A percentile compares a stretch with the other conserved stretches of the same genome.
Conservation (phyloP, 1,140 invertebrate species). For the Papilio polytes region DNA sequence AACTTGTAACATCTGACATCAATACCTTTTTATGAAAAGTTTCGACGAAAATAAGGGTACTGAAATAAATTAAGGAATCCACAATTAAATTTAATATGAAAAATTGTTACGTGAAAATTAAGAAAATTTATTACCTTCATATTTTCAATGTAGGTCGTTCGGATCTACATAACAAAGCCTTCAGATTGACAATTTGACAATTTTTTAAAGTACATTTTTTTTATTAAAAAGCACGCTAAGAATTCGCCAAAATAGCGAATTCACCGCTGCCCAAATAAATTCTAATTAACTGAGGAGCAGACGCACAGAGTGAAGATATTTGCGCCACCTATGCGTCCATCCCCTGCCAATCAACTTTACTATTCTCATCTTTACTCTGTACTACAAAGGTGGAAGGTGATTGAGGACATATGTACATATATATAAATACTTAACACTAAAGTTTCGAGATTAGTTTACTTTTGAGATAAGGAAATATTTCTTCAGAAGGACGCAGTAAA, state of each 20-base stretch:
- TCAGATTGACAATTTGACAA: not conserved
- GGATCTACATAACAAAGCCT: not conserved
- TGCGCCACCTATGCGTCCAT: no score
- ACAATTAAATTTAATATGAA: not conserved
- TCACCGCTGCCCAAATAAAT: no score
- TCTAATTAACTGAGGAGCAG: no score
- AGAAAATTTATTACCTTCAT: conserved; percentile 1
- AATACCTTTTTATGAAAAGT: not conserved
- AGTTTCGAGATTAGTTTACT: not conserved
- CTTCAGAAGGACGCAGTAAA: not conserved
- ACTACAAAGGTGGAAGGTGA: no score
- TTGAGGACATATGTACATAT: not conserved
- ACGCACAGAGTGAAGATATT: no score
- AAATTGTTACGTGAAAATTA: not conserved
- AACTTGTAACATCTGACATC: not conserved
- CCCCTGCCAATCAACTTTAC: no score
- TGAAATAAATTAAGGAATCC: not conserved
- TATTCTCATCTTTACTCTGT: no score
- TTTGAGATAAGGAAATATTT: not conserved
- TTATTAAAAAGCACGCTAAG: no score
- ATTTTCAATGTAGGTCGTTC: not conserved
- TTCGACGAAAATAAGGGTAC: not conserved
- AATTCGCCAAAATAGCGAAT: no score
- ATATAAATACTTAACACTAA: not conserved
- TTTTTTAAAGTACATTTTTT: no score